Evolutionary conservation across 2,797 vertebrate species (phyloP).

Genomic region (Sebastes alutus): DNA sequence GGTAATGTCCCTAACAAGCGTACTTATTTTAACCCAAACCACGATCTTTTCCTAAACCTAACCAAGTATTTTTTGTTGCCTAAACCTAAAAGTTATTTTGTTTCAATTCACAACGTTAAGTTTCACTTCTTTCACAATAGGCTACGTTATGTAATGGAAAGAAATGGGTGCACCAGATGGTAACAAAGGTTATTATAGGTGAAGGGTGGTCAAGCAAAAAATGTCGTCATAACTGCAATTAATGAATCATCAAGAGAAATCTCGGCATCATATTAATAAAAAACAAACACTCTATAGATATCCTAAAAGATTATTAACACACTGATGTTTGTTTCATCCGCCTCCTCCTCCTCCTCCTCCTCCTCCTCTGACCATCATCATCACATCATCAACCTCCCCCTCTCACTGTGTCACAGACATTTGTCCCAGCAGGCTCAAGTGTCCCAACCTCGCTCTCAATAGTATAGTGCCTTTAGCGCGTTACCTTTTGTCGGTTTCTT

Average conservation of each 20-base stretch:
- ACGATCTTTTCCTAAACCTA: background rate
- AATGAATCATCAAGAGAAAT: background rate
- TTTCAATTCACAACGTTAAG: background rate
- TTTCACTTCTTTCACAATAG: background rate
- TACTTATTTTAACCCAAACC: background rate
- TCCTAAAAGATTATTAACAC: background rate
- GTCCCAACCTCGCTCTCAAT: background rate
- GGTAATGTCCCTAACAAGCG: background rate
- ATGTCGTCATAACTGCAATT: background rate
- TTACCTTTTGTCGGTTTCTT: conserved; percentile 48
- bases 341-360: background rate
- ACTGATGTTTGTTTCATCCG: background rate
- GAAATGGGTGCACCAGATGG: background rate
- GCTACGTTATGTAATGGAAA: background rate
- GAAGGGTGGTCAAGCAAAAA: background rate
- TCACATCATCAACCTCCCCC: background rate
- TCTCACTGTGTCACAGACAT: background rate
- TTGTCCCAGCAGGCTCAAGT: conserved; percentile 10
- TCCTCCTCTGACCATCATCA: background rate
- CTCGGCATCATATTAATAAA: background rate
- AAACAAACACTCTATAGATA: too few relatives aligned
- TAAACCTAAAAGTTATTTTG: background rate
- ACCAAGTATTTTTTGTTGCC: background rate
- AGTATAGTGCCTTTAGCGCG: background rate
- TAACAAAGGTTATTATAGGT: conserved; percentile 43